Evolutionary conservation across 2,113 vertebrate genomes (phyloP), one percentile per base, ranked within the genome.

Genomic region (Isichthys henryi): DNA sequence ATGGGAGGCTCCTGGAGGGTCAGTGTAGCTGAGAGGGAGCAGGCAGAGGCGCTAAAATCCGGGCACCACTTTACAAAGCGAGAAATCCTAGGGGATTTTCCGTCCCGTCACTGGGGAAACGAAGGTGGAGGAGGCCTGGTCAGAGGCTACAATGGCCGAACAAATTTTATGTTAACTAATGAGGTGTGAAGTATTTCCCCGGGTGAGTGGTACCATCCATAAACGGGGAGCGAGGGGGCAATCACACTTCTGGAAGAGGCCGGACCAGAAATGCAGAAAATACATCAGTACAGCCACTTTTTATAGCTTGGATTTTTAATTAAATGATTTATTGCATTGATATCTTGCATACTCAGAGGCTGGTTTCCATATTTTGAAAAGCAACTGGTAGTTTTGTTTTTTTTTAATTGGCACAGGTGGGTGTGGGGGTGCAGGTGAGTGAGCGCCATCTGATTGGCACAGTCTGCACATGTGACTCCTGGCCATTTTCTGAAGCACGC

Each of bases 181-280:
- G 96, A 97, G 96, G 97, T 97, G 97, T 96, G 95, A 97, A 97
- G 95, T 96, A 95, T 96, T 97, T 96, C 95, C 94, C 95, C n/a
- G 88, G 83, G 91, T 96, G 96, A 97, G 96, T 97, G 96, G 96
- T 94, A 95, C 93, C 94, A 93, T 91, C 94, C 94, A 96, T 97
- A 96, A 97, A 97, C 95, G 95, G 95, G 92, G 96, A 95, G 95
- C 93, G 94, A 94, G 95, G 96, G 97, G 94, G 94, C 94, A 94
- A 95, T 95, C 93, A 95, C 87, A 89, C 87, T 89, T 87, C 45
- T 88, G 56, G 85, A 91, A 2, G 66, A 9, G 23, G 82, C 88
- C 90, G n/a, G 70, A 88, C 88, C 70, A 82, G 9, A 58, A 48
- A 43, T 1, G 1, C 53, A 89, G 58, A 21, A 45, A 80, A 52